A percentile compares a stretch with the other conserved stretches of the same genome.
phyloP scores from a whole-genome alignment of 1,140 invertebrate species.

The Micrasema longulum region DNA sequence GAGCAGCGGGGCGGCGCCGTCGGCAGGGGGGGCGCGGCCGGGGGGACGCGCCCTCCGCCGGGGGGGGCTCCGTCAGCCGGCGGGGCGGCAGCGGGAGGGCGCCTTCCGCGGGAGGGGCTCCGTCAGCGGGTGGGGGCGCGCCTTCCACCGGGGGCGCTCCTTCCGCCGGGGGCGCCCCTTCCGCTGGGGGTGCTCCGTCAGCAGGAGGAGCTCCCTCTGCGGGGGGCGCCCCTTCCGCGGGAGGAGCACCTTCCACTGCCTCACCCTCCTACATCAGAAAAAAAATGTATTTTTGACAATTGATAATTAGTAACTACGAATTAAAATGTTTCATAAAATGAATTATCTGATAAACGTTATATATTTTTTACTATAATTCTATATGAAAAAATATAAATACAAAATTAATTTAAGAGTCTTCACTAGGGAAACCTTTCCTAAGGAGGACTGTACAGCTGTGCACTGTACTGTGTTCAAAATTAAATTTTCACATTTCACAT shows the following conservation, averaged over 20 bases:
- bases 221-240: constrained; percentile 53
- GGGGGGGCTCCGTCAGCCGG: constrained; percentile 49
- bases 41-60: constrained; percentile 44
- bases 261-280: constrained; percentile 50
- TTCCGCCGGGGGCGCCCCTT: constrained; percentile 52
- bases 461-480: no score
- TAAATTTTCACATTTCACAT: no score
- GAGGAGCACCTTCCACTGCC: constrained; percentile 52
- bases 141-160: constrained; percentile 44
- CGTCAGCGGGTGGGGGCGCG: constrained; percentile 45
- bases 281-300: no score
- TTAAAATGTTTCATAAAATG: constrained; percentile 7
- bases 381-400: no score
- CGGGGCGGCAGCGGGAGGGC: no score
- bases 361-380: no score
- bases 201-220: constrained; percentile 53
- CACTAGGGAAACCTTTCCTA: no score
- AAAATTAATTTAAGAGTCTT: no score
- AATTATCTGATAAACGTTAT: no score
- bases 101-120: constrained; percentile 40
- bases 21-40: constrained; percentile 46
- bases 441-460: no score
- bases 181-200: constrained; percentile 55
- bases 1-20: constrained; percentile 23
- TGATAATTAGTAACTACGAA: neutral